Base-by-base conservation (phyloP, 2,797 vertebrate species). In the Sebastes steindachneri region DNA sequence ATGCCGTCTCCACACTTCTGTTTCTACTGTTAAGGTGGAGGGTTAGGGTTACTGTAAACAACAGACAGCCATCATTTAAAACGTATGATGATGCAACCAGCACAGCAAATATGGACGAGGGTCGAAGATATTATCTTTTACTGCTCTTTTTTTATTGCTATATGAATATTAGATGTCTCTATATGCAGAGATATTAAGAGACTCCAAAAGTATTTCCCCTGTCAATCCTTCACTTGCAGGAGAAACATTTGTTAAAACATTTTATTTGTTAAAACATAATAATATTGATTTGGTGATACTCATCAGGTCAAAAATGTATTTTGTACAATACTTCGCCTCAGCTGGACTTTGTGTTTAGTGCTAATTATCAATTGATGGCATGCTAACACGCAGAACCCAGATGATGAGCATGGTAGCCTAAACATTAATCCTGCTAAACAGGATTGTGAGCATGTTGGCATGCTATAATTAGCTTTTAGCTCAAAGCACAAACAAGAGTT, bases 131-230 rank as follows among this genome's bases (percentile, higher is more conserved):
- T 78, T 7, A 37, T 62, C 5, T 73, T 26, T 58, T 35, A 54
- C 57, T 68, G 7, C 65, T 37, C 65, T 53, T 60, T 65, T 65
- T 65, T 57, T 68, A 68, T 45, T 65, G 25, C 31, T 75, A 3
- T 8, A 33, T 82, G 37, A 72, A 68, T 80, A 68, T 65, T 71
- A 17, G 35, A 73, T 80, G 62, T 72, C 11, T 57, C 29, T 60
- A 59, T 29, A 48, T 25, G 67, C 14, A 68, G 12, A 60, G 12
- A 67, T 31, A 35, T 26, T 3, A 54, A 28, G 21, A 26, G 15
- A 60, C 37, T 51, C 15, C 10, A 58, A 26, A 58, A 28, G 26
- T 29, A 59, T 17, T 53, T n/a, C 21, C 19, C 3, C 7, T 25
- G 10, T 10, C 55, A 62, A 21, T 37, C 60, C 17, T 63, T 55